A percentile compares a stretch with the other conserved stretches of the same genome.
Conservation (phyloP, 2,797 vertebrate species). For the Sardinella longiceps region DNA sequence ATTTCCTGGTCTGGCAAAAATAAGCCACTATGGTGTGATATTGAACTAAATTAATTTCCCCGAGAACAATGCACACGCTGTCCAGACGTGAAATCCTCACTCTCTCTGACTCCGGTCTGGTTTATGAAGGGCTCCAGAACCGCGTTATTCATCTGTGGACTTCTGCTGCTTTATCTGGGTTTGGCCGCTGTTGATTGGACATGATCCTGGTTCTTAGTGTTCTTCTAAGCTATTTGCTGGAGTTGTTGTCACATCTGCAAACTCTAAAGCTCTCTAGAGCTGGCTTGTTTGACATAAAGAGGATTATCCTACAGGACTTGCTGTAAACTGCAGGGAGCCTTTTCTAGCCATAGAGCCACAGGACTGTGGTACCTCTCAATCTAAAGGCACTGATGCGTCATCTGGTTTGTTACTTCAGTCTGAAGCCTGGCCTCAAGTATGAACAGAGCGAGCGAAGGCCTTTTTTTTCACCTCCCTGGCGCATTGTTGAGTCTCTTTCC, state of each 20-base stretch:
- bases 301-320: not conserved
- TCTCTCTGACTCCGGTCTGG: not conserved
- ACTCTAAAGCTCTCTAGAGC: not conserved
- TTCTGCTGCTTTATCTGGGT: not conserved
- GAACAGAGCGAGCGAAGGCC: too few species aligned
- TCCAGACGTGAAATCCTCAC: not conserved
- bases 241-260: not conserved
- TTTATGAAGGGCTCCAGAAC: too few species aligned
- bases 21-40: not conserved
- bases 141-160: not conserved
- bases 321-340: not conserved
- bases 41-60: slow-evolving; percentile 1
- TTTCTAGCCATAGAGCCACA: not conserved
- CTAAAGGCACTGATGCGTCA: not conserved
- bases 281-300: not conserved
- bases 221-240: not conserved
- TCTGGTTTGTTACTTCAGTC: slow-evolving; percentile 14
- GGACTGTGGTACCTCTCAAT: not conserved
- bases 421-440: not conserved
- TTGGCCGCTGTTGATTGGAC: not conserved
- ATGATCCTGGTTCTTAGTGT: not conserved
- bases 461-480: not conserved
- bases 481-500: not conserved
- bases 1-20: not conserved
- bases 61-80: not conserved